phyloP scores from a whole-genome alignment of 2,113 vertebrate species.

The Ornithorhynchus anatinus region DNA sequence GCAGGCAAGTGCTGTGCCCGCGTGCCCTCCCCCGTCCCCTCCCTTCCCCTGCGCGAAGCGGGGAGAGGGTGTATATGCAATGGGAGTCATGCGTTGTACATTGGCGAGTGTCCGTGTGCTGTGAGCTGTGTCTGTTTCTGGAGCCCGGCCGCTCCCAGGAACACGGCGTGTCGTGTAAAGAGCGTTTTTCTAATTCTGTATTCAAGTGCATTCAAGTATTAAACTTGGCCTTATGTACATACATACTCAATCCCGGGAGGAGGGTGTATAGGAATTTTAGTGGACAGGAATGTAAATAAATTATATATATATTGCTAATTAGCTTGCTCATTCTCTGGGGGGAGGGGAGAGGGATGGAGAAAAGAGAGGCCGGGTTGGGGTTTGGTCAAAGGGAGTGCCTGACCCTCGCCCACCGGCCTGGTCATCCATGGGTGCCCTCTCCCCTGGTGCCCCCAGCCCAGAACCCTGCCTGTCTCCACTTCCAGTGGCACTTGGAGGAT shows the following conservation, averaged over 20 bases:
- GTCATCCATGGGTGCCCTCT: too few relatives aligned
- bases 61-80: slow-evolving; percentile 74
- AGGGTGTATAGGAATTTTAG: slow-evolving; percentile 76
- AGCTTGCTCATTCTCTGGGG: slow-evolving; percentile 32
- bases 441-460: too few relatives aligned
- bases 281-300: slow-evolving; percentile 85
- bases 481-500: too few relatives aligned
- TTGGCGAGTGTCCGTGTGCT: slow-evolving; percentile 68
- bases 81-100: slow-evolving; percentile 70
- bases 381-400: too few relatives aligned
- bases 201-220: slow-evolving; percentile 82
- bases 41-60: slow-evolving; percentile 13
- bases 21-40: neutral
- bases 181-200: slow-evolving; percentile 81
- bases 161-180: slow-evolving; percentile 70
- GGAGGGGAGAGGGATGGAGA: neutral
- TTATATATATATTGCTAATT: slow-evolving; percentile 84
- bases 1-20: neutral
- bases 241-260: slow-evolving; percentile 67
- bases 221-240: slow-evolving; percentile 87
- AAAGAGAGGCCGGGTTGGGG: neutral
- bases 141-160: slow-evolving; percentile 26
- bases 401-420: too few relatives aligned
- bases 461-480: too few relatives aligned
- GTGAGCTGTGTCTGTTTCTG: slow-evolving; percentile 30